These are phyloP conservation scores for Ips typographus DNA, from an alignment of 1,140 invertebrate species.

Conservation along the genomic window DNA sequence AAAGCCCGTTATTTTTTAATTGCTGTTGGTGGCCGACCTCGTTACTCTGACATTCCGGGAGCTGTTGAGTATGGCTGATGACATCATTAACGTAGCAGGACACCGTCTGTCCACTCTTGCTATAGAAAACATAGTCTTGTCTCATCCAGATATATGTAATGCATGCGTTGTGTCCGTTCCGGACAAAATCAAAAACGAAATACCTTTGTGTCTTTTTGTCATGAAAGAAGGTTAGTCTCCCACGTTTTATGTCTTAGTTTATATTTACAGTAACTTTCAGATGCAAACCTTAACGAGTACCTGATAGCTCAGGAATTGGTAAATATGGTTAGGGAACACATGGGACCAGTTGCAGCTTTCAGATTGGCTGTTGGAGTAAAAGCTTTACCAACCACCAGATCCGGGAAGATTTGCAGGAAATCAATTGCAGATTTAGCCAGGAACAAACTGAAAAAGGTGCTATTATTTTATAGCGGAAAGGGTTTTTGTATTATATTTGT, in stretches of 20 bases:
- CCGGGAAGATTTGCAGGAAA: slow-evolving; percentile 43
- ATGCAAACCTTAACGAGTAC: slow-evolving; percentile 58
- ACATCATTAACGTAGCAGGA: slow-evolving; percentile 95
- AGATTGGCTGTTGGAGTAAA: slow-evolving; percentile 73
- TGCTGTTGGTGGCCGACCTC: slow-evolving; percentile 89
- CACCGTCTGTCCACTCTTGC: slow-evolving; percentile 86
- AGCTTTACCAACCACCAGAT: slow-evolving; percentile 64
- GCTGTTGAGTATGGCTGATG: slow-evolving; percentile 88
- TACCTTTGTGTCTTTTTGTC: slow-evolving; percentile 86
- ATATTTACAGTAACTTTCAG: slow-evolving; percentile 48
- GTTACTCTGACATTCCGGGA: slow-evolving; percentile 84
- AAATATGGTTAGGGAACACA: slow-evolving; percentile 70
- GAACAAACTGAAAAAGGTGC: slow-evolving; percentile 40
- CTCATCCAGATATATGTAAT: slow-evolving; percentile 80
- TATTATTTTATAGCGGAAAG: too few relatives aligned
- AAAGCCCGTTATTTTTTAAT: slow-evolving; percentile 86
- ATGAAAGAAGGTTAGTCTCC: slow-evolving; percentile 58
- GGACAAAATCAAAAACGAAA: slow-evolving; percentile 84
- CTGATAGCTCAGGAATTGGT: slow-evolving; percentile 69
- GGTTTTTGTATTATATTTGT: not conserved
- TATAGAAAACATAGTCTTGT: slow-evolving; percentile 84
- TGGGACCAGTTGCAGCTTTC: slow-evolving; percentile 90
- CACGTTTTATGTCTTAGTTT: not conserved
- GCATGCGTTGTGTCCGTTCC: slow-evolving; percentile 86
- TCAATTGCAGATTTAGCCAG: slow-evolving; percentile 41